Conservation (phyloP, 37 sponge, comb jelly and placozoan species). For the Amphimedon queenslandica region DNA sequence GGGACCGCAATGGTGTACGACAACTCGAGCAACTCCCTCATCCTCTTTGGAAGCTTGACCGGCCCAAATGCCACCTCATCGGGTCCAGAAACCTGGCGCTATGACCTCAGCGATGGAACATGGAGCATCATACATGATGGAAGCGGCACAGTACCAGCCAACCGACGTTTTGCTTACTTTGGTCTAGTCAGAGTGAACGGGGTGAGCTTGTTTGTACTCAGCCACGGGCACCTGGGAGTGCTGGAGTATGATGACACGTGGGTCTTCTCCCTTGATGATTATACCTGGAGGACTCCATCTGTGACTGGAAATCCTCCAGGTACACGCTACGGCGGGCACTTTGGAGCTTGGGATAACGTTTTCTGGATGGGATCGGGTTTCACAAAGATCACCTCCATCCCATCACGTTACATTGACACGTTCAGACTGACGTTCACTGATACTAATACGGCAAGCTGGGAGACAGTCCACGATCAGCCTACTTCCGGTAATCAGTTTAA, state of each 20-base stretch:
- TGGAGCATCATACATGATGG: background rate
- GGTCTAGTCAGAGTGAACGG: slow-evolving; percentile 31
- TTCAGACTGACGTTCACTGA: slow-evolving; percentile 31
- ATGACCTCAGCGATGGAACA: background rate
- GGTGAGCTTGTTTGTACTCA: slow-evolving; percentile 41
- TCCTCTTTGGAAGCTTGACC: slow-evolving; percentile 19
- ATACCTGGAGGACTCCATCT: slow-evolving; percentile 10
- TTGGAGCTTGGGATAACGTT: background rate
- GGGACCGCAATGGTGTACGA: too few relatives aligned
- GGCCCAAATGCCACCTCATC: too few relatives aligned
- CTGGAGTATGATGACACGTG: slow-evolving; percentile 38
- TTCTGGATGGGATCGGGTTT: slow-evolving; percentile 48
- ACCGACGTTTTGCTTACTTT: slow-evolving; percentile 3
- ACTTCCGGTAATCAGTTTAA: slow-evolving; percentile 37
- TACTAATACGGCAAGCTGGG: slow-evolving; percentile 21
- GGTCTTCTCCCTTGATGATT: slow-evolving; percentile 16
- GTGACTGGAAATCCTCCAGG: slow-evolving; percentile 9
- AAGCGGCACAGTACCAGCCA: background rate
- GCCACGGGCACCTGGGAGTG: background rate
- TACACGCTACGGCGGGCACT: slow-evolving; percentile 43
- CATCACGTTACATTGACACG: slow-evolving; percentile 38
- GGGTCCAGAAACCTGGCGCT: background rate
- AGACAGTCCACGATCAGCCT: slow-evolving; percentile 3
- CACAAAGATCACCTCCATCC: slow-evolving; percentile 18
- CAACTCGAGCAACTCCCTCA: background rate